Evolutionary conservation across 2,888 invertebrate genomes (phyloP).

Genomic region (Lacanobia oleracea): DNA sequence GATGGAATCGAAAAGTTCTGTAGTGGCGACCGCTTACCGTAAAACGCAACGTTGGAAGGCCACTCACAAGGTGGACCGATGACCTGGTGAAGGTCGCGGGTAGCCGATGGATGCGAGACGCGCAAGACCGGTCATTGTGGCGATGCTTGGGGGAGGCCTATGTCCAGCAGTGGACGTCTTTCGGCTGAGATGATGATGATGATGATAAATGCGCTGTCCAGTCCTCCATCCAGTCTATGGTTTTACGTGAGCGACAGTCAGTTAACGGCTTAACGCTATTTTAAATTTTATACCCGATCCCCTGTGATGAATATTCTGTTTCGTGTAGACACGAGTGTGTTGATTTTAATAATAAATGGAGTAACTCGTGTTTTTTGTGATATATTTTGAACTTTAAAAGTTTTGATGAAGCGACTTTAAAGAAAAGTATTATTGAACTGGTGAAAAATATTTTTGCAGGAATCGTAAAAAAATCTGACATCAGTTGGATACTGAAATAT

Average conservation of each 20-base stretch:
- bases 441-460: neutral
- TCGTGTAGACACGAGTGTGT: neutral
- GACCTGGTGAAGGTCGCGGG: no score
- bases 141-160: no score
- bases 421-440: neutral
- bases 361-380: neutral
- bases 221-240: neutral
- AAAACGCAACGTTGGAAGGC: no score
- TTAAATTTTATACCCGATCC: conserved; percentile 31
- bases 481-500: neutral
- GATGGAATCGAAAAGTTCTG: no score
- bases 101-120: no score
- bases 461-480: neutral
- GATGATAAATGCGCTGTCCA: neutral
- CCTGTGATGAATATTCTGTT: conserved; percentile 43
- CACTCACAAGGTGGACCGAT: no score
- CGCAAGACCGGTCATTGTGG: no score
- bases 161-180: no score
- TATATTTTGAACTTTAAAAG: neutral
- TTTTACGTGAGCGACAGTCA: neutral
- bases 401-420: neutral
- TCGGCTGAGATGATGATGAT: no score
- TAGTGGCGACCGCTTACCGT: no score
- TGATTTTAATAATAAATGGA: conserved; percentile 33
- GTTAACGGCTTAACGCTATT: conserved; percentile 11